Conservation (phyloP, 37 sponge, comb jelly and placozoan genomes). For the Oopsacas minuta region DNA sequence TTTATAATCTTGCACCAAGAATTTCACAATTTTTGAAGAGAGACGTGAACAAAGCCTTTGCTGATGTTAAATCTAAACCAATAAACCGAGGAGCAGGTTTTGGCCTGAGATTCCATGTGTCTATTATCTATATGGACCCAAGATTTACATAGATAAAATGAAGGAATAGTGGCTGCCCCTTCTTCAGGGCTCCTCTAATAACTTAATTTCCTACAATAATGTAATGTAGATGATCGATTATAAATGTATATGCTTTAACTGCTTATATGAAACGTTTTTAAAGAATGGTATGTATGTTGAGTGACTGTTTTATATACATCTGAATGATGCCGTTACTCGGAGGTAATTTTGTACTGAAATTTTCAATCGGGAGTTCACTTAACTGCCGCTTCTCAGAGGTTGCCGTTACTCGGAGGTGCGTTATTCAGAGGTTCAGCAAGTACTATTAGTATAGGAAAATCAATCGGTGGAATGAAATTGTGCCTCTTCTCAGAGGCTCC, state of each 20-base stretch:
- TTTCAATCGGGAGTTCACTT: background rate
- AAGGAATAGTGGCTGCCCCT: background rate
- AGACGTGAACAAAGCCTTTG: slow-evolving; percentile 19
- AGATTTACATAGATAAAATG: background rate
- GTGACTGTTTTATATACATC: background rate
- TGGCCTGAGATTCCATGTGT: background rate
- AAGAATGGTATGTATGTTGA: background rate
- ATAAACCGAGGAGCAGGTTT: slow-evolving; percentile 20
- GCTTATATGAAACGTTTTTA: background rate
- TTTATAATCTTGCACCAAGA: slow-evolving; percentile 21
- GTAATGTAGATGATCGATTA: background rate
- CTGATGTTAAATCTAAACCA: background rate
- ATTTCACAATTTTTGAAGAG: slow-evolving; percentile 19
- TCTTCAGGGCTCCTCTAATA: background rate
- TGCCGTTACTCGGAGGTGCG: slow-evolving; percentile 17
- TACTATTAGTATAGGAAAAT: background rate
- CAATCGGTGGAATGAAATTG: background rate
- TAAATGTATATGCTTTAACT: background rate
- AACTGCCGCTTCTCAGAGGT: background rate
- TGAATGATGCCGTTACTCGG: background rate
- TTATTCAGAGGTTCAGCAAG: background rate
- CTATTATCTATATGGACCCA: background rate
- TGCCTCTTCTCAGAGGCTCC: background rate
- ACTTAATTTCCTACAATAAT: background rate
- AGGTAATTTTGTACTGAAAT: background rate